Evolutionary conservation across 1,140 invertebrate species (phyloP), one percentile per base, ranked within the genome.

Genomic region (Nephotettix cincticeps): DNA sequence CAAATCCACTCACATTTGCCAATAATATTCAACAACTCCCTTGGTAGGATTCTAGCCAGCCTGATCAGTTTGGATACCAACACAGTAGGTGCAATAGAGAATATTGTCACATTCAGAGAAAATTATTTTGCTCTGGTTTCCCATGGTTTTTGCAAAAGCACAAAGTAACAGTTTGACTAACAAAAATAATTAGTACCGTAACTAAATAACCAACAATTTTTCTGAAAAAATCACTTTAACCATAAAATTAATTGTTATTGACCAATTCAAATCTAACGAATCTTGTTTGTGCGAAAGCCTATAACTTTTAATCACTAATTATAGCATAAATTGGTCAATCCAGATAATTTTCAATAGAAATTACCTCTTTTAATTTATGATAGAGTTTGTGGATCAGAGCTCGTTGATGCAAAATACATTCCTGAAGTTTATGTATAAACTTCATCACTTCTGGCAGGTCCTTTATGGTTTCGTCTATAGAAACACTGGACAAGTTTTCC

Each of bases 381-480:
- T 72, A 72, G 45, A 81, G 74, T 69, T 81, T 76, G 21, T 63
- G 36, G 29, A 82, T 78, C 69, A 78, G 76, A 56, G 78, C 75
- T 9, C 73, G 74, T 29, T 81, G 80, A 14, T 71, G 64, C 51
- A 73, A 78, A 11, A 81, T 75, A 30, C 73, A 70, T 9, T 77
- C 71, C 29, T 77, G 74, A 47, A 81, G 69, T 56, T 77, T 78
- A 19, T 73, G 21, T 43, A 82, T 79, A 56, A 79, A 80, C 30
- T 72, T 67, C 17, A 77, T 61, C 13, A 81, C 69, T 43, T 81
- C 76, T 30, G 81, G 81, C 64, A 77, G 77, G 43, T 77, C 69
- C 28, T 72, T 19, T 61, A 81, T 68, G 58, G 80, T 77, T 4
- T 80, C 63, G 11, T 71, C 19, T 69, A 78, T 23, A 30, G 64